Conservation (phyloP, 2,113 vertebrate species). For the Oenanthe oenanthe region DNA sequence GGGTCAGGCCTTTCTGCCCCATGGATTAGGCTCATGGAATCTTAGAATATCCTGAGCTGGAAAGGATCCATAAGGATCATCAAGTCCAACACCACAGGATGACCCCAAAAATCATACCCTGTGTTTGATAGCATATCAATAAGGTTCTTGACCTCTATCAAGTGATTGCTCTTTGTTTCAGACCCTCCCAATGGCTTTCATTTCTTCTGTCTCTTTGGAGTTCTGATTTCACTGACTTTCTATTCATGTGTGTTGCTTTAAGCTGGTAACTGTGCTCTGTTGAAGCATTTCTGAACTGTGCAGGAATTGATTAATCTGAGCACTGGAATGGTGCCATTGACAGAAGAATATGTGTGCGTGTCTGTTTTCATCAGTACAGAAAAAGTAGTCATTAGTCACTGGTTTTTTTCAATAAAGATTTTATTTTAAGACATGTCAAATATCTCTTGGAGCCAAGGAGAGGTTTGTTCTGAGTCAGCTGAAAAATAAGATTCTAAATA, state of each 20-base stretch:
- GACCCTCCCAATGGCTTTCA: neutral
- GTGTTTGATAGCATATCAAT: neutral
- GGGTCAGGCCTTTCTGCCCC: neutral
- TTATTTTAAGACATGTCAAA: constrained; percentile 2
- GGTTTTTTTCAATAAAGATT: neutral
- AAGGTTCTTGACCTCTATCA: neutral
- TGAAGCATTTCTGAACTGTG: neutral
- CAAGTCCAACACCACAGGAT: neutral
- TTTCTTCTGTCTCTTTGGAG: neutral
- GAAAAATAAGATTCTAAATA: neutral
- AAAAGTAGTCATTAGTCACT: neutral
- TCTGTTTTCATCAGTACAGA: neutral
- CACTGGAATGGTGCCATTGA: neutral
- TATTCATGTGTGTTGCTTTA: neutral
- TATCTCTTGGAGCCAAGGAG: neutral
- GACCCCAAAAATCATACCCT: neutral
- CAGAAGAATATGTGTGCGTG: neutral
- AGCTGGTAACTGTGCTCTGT: neutral
- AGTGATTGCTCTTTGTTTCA: neutral
- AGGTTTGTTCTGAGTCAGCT: neutral
- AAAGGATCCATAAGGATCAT: neutral
- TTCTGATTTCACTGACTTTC: neutral
- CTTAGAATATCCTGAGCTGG: neutral
- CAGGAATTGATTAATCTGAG: neutral
- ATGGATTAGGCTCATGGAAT: neutral